Evolutionary conservation across 2,113 vertebrate genomes (phyloP).

Genomic region (Lophura nycthemera): DNA sequence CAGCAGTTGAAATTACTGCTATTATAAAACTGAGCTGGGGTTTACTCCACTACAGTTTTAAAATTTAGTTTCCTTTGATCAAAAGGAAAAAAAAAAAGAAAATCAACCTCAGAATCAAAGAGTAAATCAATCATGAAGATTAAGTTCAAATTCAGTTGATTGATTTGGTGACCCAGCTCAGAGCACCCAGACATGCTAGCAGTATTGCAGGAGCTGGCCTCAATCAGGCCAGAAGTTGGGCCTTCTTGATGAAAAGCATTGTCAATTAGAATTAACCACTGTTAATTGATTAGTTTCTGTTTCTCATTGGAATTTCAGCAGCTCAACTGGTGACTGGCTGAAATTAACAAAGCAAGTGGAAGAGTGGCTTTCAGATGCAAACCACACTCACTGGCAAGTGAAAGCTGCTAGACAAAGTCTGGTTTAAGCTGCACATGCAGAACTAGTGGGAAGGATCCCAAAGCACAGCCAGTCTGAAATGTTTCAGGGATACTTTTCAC

Average conservation of each 20-base stretch:
- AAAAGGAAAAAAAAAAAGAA: neutral
- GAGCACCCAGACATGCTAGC: accelerated
- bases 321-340: accelerated
- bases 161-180: neutral
- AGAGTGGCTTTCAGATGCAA: neutral
- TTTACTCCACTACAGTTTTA: neutral
- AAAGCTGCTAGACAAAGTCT: neutral
- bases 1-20: neutral
- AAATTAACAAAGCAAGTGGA: neutral
- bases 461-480: neutral
- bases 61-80: neutral
- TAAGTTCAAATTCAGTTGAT: neutral
- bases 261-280: neutral
- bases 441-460: neutral
- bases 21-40: accelerated
- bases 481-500: neutral
- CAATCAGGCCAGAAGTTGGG: neutral
- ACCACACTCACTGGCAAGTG: neutral
- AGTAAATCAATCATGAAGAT: neutral
- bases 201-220: neutral
- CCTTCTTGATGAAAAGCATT: neutral
- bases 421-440: neutral
- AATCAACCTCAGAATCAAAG: neutral
- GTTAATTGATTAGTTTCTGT: neutral
- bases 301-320: neutral